These are phyloP conservation scores for Ceryle rudis DNA, from an alignment of 2,797 vertebrate genomes.

Conservation along the genomic window DNA sequence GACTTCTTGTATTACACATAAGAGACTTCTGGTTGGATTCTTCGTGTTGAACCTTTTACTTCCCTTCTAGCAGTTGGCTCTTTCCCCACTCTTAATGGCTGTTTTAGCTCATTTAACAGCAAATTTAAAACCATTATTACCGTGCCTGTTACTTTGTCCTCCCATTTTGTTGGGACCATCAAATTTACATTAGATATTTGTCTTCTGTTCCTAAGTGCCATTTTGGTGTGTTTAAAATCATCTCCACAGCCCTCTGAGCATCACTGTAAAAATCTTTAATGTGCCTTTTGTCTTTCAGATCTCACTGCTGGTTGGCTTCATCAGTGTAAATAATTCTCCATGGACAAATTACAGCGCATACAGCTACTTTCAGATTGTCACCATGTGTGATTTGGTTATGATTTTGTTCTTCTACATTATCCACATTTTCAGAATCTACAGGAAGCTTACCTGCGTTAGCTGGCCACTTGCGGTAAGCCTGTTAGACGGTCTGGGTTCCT, in stretches of 20 bases:
- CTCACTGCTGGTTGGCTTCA: conserved; percentile 86
- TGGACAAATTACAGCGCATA: conserved; percentile 82
- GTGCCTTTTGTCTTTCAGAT: conserved; percentile 76
- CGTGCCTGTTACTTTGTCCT: not conserved
- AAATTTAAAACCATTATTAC: not conserved
- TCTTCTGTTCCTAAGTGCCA: not conserved
- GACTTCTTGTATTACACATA: not conserved
- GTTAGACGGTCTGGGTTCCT: not conserved
- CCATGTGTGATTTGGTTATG: conserved; percentile 88
- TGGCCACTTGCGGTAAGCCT: conserved; percentile 91
- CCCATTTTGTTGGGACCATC: not conserved
- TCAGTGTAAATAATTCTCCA: conserved; percentile 80
- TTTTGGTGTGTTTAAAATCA: not conserved
- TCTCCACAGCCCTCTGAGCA: not conserved
- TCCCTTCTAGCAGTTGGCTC: not conserved
- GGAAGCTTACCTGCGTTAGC: conserved; percentile 88
- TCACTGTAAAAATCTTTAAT: not conserved
- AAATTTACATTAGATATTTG: not conserved
- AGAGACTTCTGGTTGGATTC: not conserved
- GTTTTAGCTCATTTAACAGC: not conserved
- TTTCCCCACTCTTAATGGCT: not conserved
- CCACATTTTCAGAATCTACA: conserved; percentile 88
- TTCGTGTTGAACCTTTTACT: not conserved
- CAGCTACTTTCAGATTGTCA: conserved; percentile 91
- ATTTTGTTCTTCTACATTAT: conserved; percentile 89